Base-by-base conservation (phyloP, 1,140 invertebrate genomes). In the Atta colombica region DNA sequence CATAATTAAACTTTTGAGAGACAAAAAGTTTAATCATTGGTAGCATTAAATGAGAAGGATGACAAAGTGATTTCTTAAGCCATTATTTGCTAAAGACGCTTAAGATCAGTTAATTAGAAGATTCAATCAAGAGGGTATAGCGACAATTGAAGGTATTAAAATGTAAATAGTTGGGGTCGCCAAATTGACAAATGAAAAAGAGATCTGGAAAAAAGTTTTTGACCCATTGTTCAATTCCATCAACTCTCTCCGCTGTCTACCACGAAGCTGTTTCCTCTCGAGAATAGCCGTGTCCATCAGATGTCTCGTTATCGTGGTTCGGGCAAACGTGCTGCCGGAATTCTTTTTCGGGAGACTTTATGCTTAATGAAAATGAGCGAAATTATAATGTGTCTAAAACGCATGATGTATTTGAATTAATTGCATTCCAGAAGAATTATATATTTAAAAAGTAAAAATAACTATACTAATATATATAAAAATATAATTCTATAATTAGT, bases 251-350 rank as follows among this genome's bases (percentile, higher is more conserved):
- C 60, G n/a, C 65, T 69, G 39, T 69, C 74, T 49, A n/a, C 49
- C 68, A 65, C 63, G 45, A 72, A 90, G 82, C 84, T 81, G 88
- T 90, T 90, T 85, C 75, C 91, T 94, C 93, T 78, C 53, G 93
- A 94, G 93, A 94, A 95, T 95, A 94, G 94, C 91, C 92, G 90
- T 92, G 94, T 94, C 94, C 86, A 85, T 94, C 94, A 95, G 94
- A 95, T 91, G 94, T 95, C 94, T 94, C 91, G 93, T 95, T 95
- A 94, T 82, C 69, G 69, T 88, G 74, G 85, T 87, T 90, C 88
- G 89, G 81, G 80, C 82, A 69, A 49, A 82, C 69, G 81, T 63
- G 65, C 90, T 90, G 85, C 88, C 61, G 39, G 61, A 81, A 69
- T 87, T 86, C 31, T 92, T 90, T 91, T 88, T 90, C 87, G 85